Evolutionary conservation across 2,113 vertebrate genomes (phyloP), one percentile per base, ranked within the genome.

Genomic region (Heptranchias perlo): DNA sequence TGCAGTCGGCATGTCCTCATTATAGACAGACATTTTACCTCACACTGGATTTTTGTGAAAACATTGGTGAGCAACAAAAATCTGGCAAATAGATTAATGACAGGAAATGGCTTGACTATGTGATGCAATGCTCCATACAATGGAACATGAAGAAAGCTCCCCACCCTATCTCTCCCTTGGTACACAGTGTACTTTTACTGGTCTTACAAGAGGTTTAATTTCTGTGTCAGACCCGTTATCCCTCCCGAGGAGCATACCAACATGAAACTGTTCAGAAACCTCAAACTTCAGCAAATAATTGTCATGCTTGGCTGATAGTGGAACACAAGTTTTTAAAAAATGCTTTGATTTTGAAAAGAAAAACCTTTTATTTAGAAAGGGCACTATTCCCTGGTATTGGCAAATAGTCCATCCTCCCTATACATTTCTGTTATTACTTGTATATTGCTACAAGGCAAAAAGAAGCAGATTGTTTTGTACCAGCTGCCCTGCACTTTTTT

Each of bases 61-160:
- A 95, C 87, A 91, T 14, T 95, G 62, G 62, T 44, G 44, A 95
- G 8, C 39, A 16, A 69, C 44, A 73, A 69, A 52, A 47, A 95
- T 95, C 65, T 95, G 94, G 64, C 94, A 35, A 87, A 52, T 25
- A 95, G 94, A 52, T 95, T 73, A 95, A 11, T 47, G 65, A 28
- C 64, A 95, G 47, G 94, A 95, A 69, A 52, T 95, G 47, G 44
- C 47, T 52, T 52, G 47, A 69, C 52, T 73, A 11, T 4, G 25
- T 69, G 47, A 67, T 31, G n/a, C 92, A 52, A 95, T 25, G 14
- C 3, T 94, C 11, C 39, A 47, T 73, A 95, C 47, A 95, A 35
- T 69, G 44, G 23, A 49, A 95, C 44, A 93, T 64, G 44, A 28
- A 73, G 47, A 94, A 94, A 94, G n/a, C 7, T 31, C 65, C 16